Evolutionary conservation across 1,140 invertebrate genomes (phyloP).

Genomic region (Bacillus rossius): DNA sequence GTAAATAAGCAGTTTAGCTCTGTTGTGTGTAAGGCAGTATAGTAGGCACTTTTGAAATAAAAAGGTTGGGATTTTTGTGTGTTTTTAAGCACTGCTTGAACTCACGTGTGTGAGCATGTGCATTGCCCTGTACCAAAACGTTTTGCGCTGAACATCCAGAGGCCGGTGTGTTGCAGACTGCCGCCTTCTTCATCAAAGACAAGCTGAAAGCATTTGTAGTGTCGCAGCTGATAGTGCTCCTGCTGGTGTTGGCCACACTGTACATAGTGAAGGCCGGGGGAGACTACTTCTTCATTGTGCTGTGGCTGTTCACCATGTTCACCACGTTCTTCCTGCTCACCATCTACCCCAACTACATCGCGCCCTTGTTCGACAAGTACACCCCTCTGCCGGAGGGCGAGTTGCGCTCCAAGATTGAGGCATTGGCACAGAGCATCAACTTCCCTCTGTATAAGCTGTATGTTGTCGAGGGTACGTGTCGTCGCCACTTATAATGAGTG

Average conservation of each 20-base stretch:
- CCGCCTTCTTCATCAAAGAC: conserved; percentile 92
- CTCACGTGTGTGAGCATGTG: no score
- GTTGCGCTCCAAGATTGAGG: conserved; percentile 81
- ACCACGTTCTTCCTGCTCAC: conserved; percentile 75
- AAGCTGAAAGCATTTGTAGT: conserved; percentile 83
- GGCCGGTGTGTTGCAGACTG: conserved; percentile 72
- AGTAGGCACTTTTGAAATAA: no score
- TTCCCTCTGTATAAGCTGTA: conserved; percentile 95
- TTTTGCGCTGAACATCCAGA: no score
- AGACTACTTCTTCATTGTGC: conserved; percentile 91
- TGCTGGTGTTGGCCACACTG: conserved; percentile 74
- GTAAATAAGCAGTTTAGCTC: no score
- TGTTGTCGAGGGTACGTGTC: conserved; percentile 96
- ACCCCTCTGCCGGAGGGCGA: conserved; percentile 91
- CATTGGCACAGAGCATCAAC: conserved; percentile 75
- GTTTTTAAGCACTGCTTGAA: no score
- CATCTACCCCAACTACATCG: conserved; percentile 95
- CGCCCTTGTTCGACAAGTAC: conserved; percentile 98
- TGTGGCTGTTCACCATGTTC: conserved; percentile 86
- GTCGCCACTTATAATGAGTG: no score
- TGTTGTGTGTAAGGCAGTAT: no score
- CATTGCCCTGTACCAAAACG: no score
- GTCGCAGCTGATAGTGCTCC: conserved; percentile 66
- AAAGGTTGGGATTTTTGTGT: neutral
- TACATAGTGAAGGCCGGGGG: conserved; percentile 87